phyloP scores from a whole-genome alignment of 2,797 vertebrate genomes.

The Sternarchorhynchus goeldii region DNA sequence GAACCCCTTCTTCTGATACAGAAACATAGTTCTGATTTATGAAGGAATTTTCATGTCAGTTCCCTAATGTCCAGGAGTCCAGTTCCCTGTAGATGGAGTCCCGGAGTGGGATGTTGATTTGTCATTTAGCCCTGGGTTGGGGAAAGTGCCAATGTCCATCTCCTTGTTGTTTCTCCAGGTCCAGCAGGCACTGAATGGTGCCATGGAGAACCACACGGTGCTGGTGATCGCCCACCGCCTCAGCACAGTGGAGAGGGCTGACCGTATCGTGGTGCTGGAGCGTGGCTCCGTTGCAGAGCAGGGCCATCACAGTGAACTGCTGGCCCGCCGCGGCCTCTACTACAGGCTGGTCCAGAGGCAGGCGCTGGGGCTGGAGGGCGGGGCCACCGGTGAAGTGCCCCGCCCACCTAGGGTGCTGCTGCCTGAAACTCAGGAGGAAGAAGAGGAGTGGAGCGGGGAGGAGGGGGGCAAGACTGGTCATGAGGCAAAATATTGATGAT shows the following conservation, averaged over 20 bases:
- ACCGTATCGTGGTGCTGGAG: constrained; percentile 83
- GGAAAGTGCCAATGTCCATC: no score
- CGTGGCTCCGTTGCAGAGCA: constrained; percentile 86
- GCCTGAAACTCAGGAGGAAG: constrained; percentile 22
- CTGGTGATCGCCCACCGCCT: constrained; percentile 92
- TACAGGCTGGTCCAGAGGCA: constrained; percentile 90
- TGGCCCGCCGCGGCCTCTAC: constrained; percentile 87
- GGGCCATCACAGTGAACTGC: constrained; percentile 86
- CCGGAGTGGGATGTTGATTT: no score
- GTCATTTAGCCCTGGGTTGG: not conserved
- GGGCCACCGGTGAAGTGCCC: constrained; percentile 62
- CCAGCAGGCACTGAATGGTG: constrained; percentile 86
- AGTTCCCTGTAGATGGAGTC: no score
- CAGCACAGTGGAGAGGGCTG: constrained; percentile 91
- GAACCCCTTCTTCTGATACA: not conserved
- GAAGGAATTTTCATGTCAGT: not conserved
- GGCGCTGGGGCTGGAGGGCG: constrained; percentile 80
- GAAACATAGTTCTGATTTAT: no score
- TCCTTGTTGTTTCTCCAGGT: constrained; percentile 76
- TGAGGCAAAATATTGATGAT: constrained; percentile 63
- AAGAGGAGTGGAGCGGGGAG: constrained; percentile 32
- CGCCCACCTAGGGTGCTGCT: not conserved
- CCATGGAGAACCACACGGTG: constrained; percentile 83
- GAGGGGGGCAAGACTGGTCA: constrained; percentile 64
- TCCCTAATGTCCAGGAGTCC: not conserved